Conservation (phyloP, 2,888 invertebrate genomes). For the Girardia tigrina region DNA sequence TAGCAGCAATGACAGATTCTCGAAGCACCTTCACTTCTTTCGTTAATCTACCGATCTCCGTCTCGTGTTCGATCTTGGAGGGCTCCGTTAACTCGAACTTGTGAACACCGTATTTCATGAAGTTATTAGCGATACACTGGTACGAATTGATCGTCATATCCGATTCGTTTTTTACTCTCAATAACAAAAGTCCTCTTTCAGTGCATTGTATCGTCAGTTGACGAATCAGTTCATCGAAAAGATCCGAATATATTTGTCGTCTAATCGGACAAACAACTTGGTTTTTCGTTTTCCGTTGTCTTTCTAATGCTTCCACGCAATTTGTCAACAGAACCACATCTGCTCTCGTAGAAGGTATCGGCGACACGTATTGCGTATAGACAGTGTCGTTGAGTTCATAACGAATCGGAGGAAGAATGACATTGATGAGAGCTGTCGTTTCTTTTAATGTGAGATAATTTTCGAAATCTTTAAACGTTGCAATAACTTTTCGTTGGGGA, state of each 20-base stretch:
- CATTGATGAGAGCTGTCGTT: slow-evolving; percentile 1
- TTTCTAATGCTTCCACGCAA: background rate
- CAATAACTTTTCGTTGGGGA: background rate
- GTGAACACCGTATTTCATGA: background rate
- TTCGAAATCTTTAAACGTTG: background rate
- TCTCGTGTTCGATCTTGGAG: background rate
- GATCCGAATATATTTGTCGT: background rate
- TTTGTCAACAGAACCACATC: background rate
- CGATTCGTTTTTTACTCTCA: background rate
- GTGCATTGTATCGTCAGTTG: background rate
- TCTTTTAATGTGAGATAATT: background rate
- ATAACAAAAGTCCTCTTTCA: background rate
- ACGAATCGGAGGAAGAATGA: background rate
- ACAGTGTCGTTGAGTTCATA: background rate
- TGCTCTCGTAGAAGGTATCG: background rate
- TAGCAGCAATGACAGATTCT: background rate
- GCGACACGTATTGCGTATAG: background rate
- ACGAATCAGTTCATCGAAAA: background rate
- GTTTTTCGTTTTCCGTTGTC: slow-evolving; percentile 2
- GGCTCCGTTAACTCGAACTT: background rate
- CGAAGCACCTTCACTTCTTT: background rate
- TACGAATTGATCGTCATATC: background rate
- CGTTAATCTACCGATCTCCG: background rate
- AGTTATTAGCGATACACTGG: background rate
- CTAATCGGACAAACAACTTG: background rate